Evolutionary conservation across 2,888 invertebrate genomes (phyloP), one percentile per base, ranked within the genome.

Genomic region (Drosophila limbata): DNA sequence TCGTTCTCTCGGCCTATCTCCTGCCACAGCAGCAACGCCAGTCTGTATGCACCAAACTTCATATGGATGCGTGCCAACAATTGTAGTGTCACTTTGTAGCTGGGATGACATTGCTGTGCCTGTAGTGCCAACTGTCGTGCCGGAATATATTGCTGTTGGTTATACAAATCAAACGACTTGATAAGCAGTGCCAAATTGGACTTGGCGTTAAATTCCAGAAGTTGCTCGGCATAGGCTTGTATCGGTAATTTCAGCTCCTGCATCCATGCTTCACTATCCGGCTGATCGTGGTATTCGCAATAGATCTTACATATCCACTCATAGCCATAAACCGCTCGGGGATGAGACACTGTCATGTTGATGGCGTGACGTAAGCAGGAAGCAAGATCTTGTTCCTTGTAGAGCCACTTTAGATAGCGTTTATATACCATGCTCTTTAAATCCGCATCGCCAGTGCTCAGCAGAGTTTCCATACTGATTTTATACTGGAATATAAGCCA

Each of bases 231-330:
- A 89, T 94, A 93, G 42, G 91, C 84, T 61, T 94, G 93, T 73
- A 95, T 93, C 35, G 91, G 70, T 9, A 62, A 28, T 11, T 69
- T 76, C 3, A 90, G 74, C 8, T 70, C 76, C 0, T 50, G 40
- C 17, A 77, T 57, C 79, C 89, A 90, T 1, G 19, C n/a, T 1
- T 62, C 63, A 11, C 57, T 44, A 0, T 67, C 33, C 4, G 50
- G 8, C 13, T 86, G 61, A 0, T 71, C 68, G 42, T 88, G 78
- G 35, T 90, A 85, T 81, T 95, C 94, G 66, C 93, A 93, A 84
- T 93, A 95, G 1, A 94, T 92, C 76, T 94, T 94, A 81, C 95
- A 95, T 63, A 95, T 93, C 94, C 95, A 95, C 88, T 95, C 94
- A 64, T 94, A 91, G 1, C 94, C 93, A 77, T 93, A 93, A 19